Percentiles rank a stretch among this genome's conserved stretches.
Conservation (phyloP, 2,113 vertebrate genomes). For the Spermophilus dauricus region DNA sequence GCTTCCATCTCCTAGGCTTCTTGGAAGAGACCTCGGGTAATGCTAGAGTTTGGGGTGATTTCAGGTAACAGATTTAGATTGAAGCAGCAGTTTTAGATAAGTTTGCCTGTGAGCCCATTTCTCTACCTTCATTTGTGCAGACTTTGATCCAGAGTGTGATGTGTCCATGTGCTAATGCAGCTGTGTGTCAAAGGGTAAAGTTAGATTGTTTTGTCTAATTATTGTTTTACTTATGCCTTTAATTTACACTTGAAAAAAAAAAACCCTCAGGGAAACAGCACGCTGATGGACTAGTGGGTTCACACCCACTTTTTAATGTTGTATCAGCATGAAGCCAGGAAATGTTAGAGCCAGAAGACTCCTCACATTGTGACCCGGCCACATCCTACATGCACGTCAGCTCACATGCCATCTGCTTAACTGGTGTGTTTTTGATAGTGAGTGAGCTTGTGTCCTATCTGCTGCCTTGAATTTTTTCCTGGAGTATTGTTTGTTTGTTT, state of each 20-base stretch:
- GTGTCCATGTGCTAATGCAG: constrained; percentile 4
- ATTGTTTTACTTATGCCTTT: constrained; percentile 4
- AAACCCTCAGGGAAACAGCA: background rate
- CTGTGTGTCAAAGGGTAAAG: background rate
- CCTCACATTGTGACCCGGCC: background rate
- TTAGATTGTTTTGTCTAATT: constrained; percentile 20
- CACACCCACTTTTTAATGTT: constrained; percentile 40
- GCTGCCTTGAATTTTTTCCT: constrained; percentile 63
- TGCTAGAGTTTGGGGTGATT: background rate
- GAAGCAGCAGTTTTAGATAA: constrained; percentile 13
- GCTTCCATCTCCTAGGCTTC: background rate
- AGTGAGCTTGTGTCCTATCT: background rate
- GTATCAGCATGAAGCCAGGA: constrained; percentile 57
- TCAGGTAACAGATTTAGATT: background rate
- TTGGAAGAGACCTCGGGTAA: background rate
- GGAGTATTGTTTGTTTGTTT: background rate
- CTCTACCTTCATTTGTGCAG: constrained; percentile 32
- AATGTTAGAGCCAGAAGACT: constrained; percentile 45
- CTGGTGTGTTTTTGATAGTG: background rate
- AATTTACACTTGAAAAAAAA: background rate
- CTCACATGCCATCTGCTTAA: background rate
- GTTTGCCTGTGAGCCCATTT: constrained; percentile 30
- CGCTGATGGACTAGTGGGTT: background rate
- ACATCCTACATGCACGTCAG: background rate
- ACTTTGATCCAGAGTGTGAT: constrained; percentile 10